phyloP scores from a whole-genome alignment of 2,113 vertebrate genomes.

The Hystrix brachyura region DNA sequence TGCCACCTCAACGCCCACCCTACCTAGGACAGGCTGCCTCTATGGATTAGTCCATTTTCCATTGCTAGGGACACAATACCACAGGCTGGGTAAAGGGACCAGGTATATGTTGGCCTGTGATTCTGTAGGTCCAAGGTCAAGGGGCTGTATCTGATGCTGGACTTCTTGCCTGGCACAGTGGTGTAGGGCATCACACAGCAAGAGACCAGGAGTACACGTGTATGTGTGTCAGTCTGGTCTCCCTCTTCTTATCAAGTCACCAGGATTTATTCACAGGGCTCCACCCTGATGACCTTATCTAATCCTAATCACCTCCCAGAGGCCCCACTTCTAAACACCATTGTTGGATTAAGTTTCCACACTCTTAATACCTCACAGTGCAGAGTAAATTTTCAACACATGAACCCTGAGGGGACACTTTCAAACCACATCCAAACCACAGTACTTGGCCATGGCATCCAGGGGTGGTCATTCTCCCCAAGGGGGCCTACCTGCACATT shows the following conservation, averaged over 20 bases:
- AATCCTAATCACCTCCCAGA: not conserved
- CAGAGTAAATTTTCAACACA: not conserved
- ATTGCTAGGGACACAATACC: not conserved
- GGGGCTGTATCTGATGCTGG: not conserved
- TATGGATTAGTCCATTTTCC: too few relatives aligned
- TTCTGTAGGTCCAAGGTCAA: not conserved
- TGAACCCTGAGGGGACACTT: not conserved
- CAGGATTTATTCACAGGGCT: not conserved
- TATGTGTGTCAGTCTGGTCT: not conserved
- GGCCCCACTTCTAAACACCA: not conserved
- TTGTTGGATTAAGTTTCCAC: too few relatives aligned
- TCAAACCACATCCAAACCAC: not conserved
- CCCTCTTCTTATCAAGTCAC: not conserved
- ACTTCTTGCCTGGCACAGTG: not conserved
- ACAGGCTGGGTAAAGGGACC: not conserved
- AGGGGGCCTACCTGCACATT: rapidly evolving
- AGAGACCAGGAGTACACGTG: not conserved
- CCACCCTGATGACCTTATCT: not conserved
- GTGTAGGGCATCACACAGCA: too few relatives aligned
- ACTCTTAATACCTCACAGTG: not conserved
- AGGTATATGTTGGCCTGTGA: not conserved
- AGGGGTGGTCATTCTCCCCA: rapidly evolving
- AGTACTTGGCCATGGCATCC: not conserved
- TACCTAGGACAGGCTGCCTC: not conserved
- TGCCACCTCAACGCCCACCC: rapidly evolving